Percentiles rank a stretch among this genome's conserved stretches.
phyloP scores from a whole-genome alignment of 2,888 invertebrate species.

The Ariolimax columbianus region DNA sequence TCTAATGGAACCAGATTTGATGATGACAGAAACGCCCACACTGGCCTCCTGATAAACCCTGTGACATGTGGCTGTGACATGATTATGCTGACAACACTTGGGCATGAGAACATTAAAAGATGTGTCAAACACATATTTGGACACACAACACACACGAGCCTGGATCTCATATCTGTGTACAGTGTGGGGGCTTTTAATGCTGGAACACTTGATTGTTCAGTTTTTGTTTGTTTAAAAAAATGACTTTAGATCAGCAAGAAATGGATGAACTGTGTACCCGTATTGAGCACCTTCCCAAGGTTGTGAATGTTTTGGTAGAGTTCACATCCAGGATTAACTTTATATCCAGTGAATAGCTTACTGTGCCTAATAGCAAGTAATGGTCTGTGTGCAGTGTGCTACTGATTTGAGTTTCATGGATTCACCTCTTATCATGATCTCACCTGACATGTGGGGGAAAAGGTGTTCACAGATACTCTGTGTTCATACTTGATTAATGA shows the following conservation, averaged over 20 bases:
- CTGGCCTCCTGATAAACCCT: constrained; percentile 36
- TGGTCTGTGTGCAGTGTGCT: background rate
- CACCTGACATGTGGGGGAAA: background rate
- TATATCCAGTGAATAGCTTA: background rate
- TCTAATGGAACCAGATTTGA: constrained; percentile 15
- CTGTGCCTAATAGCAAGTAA: background rate
- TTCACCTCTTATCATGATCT: background rate
- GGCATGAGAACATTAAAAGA: background rate
- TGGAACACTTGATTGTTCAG: background rate
- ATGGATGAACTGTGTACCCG: background rate
- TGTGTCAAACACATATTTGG: background rate
- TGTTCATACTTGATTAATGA: background rate
- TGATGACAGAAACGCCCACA: constrained; percentile 23
- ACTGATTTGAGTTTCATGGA: background rate
- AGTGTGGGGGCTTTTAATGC: background rate
- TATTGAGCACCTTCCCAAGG: background rate
- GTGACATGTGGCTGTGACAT: background rate
- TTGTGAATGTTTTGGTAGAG: background rate
- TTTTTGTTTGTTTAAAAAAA: too few relatives aligned
- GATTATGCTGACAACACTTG: background rate
- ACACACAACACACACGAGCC: background rate
- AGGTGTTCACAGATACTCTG: background rate
- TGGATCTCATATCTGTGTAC: constrained; percentile 28
- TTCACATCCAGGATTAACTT: background rate
- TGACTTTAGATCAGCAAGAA: background rate